These are phyloP conservation scores for Polydrusus tereticollis DNA, from an alignment of 2,888 invertebrate species.

Conservation along the genomic window DNA sequence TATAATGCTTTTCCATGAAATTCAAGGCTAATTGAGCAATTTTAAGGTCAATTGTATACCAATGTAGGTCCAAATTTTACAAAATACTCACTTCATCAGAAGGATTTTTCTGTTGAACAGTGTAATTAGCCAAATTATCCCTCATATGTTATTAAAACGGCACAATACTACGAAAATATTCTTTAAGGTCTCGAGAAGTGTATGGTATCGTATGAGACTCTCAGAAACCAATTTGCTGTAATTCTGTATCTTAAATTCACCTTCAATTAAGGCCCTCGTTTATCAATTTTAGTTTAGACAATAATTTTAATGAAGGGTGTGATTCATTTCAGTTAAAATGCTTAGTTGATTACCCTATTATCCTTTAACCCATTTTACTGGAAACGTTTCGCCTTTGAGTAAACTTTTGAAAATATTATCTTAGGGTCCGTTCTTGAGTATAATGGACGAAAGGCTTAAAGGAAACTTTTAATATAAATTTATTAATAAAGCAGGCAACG, in stretches of 20 bases:
- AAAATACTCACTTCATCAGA: no score
- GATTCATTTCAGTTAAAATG: conserved; percentile 4
- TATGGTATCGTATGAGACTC: no score
- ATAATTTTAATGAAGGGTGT: conserved; percentile 9
- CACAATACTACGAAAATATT: no score
- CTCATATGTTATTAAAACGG: no score
- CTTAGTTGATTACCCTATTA: conserved; percentile 13
- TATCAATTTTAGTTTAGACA: background rate
- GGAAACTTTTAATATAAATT: background rate
- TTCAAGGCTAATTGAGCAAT: no score
- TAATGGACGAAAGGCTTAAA: background rate
- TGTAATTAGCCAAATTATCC: no score
- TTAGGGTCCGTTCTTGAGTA: background rate
- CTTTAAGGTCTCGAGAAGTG: no score
- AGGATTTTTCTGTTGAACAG: no score
- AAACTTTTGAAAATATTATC: conserved; percentile 18
- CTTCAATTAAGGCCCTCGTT: background rate
- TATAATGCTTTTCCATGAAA: no score
- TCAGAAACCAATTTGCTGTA: no score
- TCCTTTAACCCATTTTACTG: background rate
- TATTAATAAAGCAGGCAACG: background rate
- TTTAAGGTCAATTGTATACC: no score
- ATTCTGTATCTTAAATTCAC: background rate
- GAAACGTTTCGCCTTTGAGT: background rate
- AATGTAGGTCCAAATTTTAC: no score